Base-by-base conservation (phyloP, 2,888 invertebrate genomes). In the Galeruca laticollis region DNA sequence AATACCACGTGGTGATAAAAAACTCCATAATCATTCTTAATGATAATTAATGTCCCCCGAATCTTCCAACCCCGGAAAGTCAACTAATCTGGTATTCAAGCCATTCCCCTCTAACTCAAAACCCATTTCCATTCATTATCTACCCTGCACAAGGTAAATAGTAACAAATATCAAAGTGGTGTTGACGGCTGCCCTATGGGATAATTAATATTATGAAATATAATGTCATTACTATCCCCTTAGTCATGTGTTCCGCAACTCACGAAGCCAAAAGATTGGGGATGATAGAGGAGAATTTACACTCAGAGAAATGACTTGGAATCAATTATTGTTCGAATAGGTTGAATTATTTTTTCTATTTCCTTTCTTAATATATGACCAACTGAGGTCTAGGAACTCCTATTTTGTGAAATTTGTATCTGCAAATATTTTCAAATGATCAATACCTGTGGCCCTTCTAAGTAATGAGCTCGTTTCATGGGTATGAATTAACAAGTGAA, bases 121-220 rank as follows among this genome's bases (percentile, higher is more conserved):
- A 43, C 37, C 60, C 43, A 67, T 59, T 71, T 69, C 21, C 66
- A 59, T 43, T 68, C 49, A 61, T 70, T 64, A 47, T 68, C 69
- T 68, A 64, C 68, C 60, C 67, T 20, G 61, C 69, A 18, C 20
- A 66, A 73, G 71, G 57, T 66, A 69, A 73, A 69, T 70, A 73
- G 67, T 69, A 57, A 68, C 71, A 63, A 63, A 73, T 69, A 73
- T 73, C 69, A 73, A 73, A 70, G 70, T 73, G 69, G 60, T 60
- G 70, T 47, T 69, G 71, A 69, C 70, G 71, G 62, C 68, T 40
- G 60, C 71, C 71, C 57, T 57, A 76, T 75, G 76, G 73, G 77
- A 82, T 83, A 83, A 82, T 83, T 82, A 83, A 81, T 82, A 82
- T 79, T 78, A 78, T 82, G 80, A 82, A 81, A 81, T 82, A 83